These are phyloP conservation scores for Nerophis ophidion DNA, from an alignment of 2,113 vertebrate genomes.

Conservation along the genomic window DNA sequence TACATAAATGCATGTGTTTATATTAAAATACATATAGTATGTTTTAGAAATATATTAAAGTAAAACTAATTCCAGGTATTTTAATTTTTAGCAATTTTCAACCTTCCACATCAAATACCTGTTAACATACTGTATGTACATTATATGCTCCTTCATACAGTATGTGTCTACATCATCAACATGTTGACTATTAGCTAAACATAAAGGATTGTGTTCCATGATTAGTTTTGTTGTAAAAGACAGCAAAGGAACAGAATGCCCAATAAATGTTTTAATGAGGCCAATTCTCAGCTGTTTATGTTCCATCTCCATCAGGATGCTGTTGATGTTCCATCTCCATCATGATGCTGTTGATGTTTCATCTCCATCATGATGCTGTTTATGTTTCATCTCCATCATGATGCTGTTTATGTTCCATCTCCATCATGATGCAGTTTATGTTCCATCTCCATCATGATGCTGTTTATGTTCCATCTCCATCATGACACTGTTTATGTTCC, in stretches of 20 bases:
- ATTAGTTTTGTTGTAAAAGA: conserved; percentile 24
- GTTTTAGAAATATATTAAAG: no score
- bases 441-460: not conserved
- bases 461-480: not conserved
- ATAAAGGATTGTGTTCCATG: not conserved
- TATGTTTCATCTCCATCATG: not conserved
- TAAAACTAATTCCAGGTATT: no score
- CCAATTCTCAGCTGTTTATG: not conserved
- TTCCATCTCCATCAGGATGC: not conserved
- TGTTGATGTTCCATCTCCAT: not conserved
- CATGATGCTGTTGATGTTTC: no score
- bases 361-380: not conserved
- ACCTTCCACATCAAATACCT: no score
- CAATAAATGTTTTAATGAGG: conserved; percentile 18
- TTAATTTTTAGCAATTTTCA: no score
- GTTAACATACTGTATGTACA: no score
- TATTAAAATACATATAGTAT: no score
- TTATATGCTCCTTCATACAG: no score
- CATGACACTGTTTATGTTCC: no score
- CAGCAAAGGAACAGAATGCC: conserved; percentile 29
- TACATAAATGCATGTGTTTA: no score
- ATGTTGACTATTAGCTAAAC: not conserved
- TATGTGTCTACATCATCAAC: not conserved
- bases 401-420: no score
- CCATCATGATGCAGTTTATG: no score